These are phyloP conservation scores for Struthidea cinerea DNA, from an alignment of 2,113 vertebrate species.

Conservation along the genomic window DNA sequence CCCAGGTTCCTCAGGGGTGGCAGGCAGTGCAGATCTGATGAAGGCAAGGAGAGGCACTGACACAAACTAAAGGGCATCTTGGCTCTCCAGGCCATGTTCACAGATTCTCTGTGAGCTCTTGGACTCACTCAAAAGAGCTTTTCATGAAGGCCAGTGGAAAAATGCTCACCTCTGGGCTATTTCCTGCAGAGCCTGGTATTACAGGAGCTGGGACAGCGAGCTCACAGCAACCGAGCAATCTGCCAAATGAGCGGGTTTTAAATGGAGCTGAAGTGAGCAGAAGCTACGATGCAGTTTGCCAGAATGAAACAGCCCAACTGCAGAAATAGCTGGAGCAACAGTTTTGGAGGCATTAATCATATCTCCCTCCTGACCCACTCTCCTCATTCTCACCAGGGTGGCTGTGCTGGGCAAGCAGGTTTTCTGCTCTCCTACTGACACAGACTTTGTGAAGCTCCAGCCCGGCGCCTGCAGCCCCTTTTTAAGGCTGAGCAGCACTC, in stretches of 20 bases:
- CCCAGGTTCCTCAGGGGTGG: background rate
- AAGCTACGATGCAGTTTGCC: background rate
- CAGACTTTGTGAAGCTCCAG: background rate
- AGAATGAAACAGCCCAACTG: background rate
- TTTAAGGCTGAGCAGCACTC: background rate
- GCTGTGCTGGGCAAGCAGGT: conserved; percentile 16
- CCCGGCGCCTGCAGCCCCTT: background rate
- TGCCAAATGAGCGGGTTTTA: background rate
- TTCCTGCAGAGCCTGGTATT: background rate
- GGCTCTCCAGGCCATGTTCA: background rate
- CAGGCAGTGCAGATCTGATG: background rate
- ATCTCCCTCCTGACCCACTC: background rate
- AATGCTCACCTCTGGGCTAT: background rate
- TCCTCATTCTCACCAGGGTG: background rate
- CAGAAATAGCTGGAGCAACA: background rate
- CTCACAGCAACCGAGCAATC: background rate
- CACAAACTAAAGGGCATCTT: background rate
- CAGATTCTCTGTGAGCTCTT: background rate
- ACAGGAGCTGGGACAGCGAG: background rate
- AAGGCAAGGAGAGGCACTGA: background rate
- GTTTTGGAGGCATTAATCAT: background rate
- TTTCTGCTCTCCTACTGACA: background rate
- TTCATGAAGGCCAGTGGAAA: background rate
- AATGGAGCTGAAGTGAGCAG: background rate
- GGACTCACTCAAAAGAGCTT: background rate